Evolutionary conservation across 2,888 invertebrate species (phyloP).

Genomic region (Plemyria rubiginata): DNA sequence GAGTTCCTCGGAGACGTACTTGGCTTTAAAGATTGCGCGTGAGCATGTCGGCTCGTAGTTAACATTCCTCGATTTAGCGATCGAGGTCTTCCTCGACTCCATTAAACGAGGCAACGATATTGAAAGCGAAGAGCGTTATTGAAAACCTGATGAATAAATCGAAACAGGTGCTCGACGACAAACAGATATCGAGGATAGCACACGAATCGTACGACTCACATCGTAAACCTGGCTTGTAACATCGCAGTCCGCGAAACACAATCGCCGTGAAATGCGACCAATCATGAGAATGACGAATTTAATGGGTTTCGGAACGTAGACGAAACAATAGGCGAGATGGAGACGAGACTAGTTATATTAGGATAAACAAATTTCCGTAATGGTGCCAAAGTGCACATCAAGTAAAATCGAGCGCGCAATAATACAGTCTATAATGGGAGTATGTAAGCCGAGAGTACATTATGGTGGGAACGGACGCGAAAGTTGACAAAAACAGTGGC

Average conservation of each 20-base stretch:
- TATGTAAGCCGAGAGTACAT: not conserved
- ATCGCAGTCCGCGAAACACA: constrained; percentile 30
- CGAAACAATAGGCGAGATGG: constrained; percentile 35
- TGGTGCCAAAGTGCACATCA: constrained; percentile 56
- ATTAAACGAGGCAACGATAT: constrained; percentile 27
- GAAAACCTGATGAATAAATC: constrained; percentile 52
- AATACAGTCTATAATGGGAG: constrained; percentile 57
- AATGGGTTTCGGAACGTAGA: constrained; percentile 40
- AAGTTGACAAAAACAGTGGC: constrained; percentile 75
- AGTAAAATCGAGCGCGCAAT: constrained; percentile 50
- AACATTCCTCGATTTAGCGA: constrained; percentile 43
- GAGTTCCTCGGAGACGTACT: constrained; percentile 50
- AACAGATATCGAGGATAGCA: constrained; percentile 55
- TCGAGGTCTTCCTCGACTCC: constrained; percentile 41
- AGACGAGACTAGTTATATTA: constrained; percentile 24
- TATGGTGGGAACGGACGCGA: constrained; percentile 64
- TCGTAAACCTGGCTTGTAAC: constrained; percentile 56
- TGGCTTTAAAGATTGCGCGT: constrained; percentile 55
- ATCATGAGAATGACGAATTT: constrained; percentile 37
- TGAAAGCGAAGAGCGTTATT: constrained; percentile 37
- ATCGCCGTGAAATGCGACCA: constrained; percentile 36
- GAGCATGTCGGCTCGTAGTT: constrained; percentile 50
- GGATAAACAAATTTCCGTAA: constrained; percentile 34
- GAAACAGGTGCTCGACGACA: constrained; percentile 58
- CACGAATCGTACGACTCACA: constrained; percentile 51